Evolutionary conservation across 2,888 invertebrate species (phyloP).

Genomic region (Hoplodrina blanda): DNA sequence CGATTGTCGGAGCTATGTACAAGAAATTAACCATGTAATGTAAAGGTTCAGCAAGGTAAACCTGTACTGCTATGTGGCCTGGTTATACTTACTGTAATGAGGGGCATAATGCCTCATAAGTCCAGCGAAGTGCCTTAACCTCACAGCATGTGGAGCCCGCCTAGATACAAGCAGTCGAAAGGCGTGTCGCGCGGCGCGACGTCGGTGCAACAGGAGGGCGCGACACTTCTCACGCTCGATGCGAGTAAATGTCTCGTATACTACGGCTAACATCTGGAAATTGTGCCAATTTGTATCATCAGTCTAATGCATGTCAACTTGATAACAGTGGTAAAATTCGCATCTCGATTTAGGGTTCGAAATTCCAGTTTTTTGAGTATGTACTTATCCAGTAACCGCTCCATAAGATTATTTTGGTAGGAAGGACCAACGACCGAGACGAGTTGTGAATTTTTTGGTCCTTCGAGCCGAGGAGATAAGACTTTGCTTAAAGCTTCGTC

Average conservation of each 20-base stretch:
- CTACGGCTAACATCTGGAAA: constrained; percentile 95
- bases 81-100: constrained; percentile 86
- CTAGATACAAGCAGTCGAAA: constrained; percentile 95
- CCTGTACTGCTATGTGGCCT: background rate
- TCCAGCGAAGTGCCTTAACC: constrained; percentile 95
- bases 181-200: constrained; percentile 95
- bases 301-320: background rate
- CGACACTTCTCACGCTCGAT: constrained; percentile 96
- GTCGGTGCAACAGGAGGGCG: constrained; percentile 95
- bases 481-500: background rate
- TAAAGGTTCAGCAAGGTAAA: background rate
- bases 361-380: too few relatives aligned
- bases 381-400: too few relatives aligned
- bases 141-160: constrained; percentile 92
- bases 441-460: constrained; percentile 2
- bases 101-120: constrained; percentile 95
- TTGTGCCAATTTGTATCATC: background rate
- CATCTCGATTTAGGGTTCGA: too few relatives aligned
- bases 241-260: constrained; percentile 96
- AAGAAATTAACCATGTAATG: too few relatives aligned
- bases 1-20: too few relatives aligned
- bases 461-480: constrained; percentile 4
- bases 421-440: background rate
- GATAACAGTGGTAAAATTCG: too few relatives aligned
- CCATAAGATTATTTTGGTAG: background rate